Evolutionary conservation across 2,113 vertebrate species (phyloP).

Genomic region (Columba janthina): DNA sequence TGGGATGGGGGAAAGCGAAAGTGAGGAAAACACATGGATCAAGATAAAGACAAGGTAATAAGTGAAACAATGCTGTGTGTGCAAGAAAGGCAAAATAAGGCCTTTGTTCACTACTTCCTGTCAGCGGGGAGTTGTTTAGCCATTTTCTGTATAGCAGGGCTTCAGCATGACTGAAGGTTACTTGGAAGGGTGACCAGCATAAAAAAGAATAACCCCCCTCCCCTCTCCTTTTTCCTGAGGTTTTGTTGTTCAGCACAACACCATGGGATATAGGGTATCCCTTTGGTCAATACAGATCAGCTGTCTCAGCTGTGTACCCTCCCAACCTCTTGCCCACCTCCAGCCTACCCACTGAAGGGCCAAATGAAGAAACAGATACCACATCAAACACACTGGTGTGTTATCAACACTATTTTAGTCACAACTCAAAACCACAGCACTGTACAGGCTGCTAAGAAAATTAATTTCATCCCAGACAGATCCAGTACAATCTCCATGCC

Average conservation of each 20-base stretch:
- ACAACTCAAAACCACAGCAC: background rate
- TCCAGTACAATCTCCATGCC: background rate
- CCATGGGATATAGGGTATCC: no score
- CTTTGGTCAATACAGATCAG: rapidly evolving
- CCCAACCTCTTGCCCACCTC: background rate
- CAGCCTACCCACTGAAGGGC: background rate
- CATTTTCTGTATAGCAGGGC: background rate
- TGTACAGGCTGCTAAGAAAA: background rate
- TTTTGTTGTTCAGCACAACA: background rate
- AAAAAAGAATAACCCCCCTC: rapidly evolving
- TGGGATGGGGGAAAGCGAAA: background rate
- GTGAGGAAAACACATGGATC: background rate
- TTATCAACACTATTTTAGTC: background rate
- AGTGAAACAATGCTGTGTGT: background rate
- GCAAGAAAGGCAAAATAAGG: background rate
- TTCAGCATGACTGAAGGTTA: background rate
- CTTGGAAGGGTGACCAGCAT: background rate
- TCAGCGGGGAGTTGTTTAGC: background rate
- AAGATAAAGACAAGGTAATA: background rate
- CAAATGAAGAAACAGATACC: background rate
- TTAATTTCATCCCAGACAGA: background rate
- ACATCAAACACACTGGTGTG: background rate
- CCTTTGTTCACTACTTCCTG: background rate
- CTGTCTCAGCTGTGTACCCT: background rate
- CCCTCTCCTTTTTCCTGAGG: background rate